These are phyloP conservation scores for Paramuricea clavata DNA, from an alignment of 92 coral and sea anemone species.

Conservation along the genomic window DNA sequence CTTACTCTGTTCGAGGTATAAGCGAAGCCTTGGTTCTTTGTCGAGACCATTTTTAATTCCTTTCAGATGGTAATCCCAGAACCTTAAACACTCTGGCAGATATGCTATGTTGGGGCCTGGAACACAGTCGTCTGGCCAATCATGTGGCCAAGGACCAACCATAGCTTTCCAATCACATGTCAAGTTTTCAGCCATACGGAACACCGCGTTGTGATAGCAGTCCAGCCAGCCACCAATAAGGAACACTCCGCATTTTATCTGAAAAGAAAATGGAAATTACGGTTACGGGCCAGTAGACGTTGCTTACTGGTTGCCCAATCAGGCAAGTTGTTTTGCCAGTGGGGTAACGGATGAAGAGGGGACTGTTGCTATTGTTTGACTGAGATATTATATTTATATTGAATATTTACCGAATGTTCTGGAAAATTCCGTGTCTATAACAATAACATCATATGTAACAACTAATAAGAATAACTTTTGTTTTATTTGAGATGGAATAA, in stretches of 20 bases:
- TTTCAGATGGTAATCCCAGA: constrained; percentile 85
- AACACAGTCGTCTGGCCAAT: constrained; percentile 65
- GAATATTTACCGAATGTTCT: too few relatives aligned
- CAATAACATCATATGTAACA: too few relatives aligned
- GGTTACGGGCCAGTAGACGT: too few relatives aligned
- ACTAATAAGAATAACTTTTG: too few relatives aligned
- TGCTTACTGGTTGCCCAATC: too few relatives aligned
- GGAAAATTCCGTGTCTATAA: too few relatives aligned
- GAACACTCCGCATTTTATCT: constrained; percentile 71
- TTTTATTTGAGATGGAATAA: too few relatives aligned
- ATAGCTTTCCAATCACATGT: constrained; percentile 69
- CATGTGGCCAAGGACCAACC: constrained; percentile 85
- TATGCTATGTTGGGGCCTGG: constrained; percentile 80
- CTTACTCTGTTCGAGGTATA: constrained; percentile 77
- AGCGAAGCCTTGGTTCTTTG: constrained; percentile 70
- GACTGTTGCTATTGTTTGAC: too few relatives aligned
- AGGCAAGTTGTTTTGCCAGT: too few relatives aligned
- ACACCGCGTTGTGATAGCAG: constrained; percentile 69
- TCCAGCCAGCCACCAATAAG: constrained; percentile 85
- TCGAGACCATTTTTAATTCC: constrained; percentile 70
- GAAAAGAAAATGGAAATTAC: too few relatives aligned
- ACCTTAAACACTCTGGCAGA: constrained; percentile 72
- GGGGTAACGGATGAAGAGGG: too few relatives aligned
- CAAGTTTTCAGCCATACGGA: constrained; percentile 77
- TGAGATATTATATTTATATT: too few relatives aligned